phyloP scores from a whole-genome alignment of 2,113 vertebrate genomes.

The Dasypus novemcinctus region DNA sequence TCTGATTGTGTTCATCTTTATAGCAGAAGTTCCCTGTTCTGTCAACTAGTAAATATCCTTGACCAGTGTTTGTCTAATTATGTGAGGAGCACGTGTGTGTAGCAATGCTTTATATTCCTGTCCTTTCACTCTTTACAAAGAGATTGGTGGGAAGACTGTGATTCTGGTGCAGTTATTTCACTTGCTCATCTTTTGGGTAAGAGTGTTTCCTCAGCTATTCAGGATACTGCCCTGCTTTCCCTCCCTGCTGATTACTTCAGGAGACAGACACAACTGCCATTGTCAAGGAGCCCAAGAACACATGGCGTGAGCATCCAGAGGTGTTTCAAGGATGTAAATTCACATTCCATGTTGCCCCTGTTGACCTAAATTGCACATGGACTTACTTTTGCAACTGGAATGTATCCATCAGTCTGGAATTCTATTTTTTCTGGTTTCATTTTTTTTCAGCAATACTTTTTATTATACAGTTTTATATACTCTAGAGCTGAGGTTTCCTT shows the following conservation, averaged over 20 bases:
- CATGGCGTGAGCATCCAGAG: background rate
- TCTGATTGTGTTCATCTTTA: background rate
- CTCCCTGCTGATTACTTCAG: rapidly evolving
- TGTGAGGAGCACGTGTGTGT: rapidly evolving
- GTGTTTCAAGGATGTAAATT: background rate
- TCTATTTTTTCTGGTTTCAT: background rate
- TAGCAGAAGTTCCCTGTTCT: background rate
- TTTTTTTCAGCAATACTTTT: background rate
- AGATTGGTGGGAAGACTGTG: background rate
- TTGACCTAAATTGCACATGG: background rate
- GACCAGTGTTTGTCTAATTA: background rate
- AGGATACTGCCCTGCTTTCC: background rate
- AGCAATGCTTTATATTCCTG: background rate
- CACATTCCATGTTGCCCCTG: background rate
- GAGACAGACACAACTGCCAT: too few species aligned
- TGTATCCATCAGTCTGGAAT: background rate
- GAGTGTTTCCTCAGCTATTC: rapidly evolving
- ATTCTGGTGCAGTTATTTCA: background rate
- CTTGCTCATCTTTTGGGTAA: background rate
- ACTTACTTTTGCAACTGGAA: background rate
- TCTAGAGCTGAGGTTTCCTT: background rate
- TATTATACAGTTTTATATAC: too few species aligned
- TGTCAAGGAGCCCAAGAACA: background rate
- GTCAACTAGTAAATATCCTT: background rate
- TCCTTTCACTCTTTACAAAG: background rate